A percentile compares a stretch with the other conserved stretches of the same genome.
phyloP scores from a whole-genome alignment of 2,797 vertebrate species.

The Phylloscopus collybita region DNA sequence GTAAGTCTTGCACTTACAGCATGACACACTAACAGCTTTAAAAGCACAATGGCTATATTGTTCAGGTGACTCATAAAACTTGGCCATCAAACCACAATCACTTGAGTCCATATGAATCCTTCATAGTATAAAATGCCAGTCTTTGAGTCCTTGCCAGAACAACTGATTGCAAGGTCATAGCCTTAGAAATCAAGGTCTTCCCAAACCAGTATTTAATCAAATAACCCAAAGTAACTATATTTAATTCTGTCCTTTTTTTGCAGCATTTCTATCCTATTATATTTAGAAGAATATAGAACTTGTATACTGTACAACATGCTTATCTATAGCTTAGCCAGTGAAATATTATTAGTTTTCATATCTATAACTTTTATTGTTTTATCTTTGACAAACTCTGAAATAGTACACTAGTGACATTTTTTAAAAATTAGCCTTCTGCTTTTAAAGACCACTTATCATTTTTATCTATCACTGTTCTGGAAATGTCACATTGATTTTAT shows the following conservation, averaged over 20 bases:
- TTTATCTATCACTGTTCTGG: slow-evolving; percentile 78
- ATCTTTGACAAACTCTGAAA: slow-evolving; percentile 79
- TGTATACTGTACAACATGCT: slow-evolving; percentile 24
- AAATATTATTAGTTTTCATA: slow-evolving; percentile 76
- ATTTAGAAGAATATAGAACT: slow-evolving; percentile 25
- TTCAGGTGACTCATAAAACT: not conserved
- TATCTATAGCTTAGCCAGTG: slow-evolving; percentile 59
- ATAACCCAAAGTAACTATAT: not conserved
- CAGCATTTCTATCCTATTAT: not conserved
- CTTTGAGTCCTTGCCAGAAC: not conserved
- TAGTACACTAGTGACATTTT: slow-evolving; percentile 78
- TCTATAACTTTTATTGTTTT: slow-evolving; percentile 76
- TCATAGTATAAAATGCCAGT: not conserved
- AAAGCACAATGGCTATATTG: not conserved
- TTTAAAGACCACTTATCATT: slow-evolving; percentile 79
- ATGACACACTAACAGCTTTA: not conserved
- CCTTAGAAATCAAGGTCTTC: slow-evolving; percentile 28
- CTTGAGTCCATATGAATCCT: not conserved
- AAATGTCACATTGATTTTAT: slow-evolving; percentile 87
- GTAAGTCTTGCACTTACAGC: not conserved
- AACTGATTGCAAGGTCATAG: slow-evolving; percentile 14
- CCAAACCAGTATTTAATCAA: not conserved
- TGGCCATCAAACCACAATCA: not conserved
- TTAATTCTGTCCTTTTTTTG: not conserved
- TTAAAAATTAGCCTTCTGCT: slow-evolving; percentile 73